These are phyloP conservation scores for Drosophila neonasuta DNA, from an alignment of 2,888 invertebrate species.

Conservation along the genomic window DNA sequence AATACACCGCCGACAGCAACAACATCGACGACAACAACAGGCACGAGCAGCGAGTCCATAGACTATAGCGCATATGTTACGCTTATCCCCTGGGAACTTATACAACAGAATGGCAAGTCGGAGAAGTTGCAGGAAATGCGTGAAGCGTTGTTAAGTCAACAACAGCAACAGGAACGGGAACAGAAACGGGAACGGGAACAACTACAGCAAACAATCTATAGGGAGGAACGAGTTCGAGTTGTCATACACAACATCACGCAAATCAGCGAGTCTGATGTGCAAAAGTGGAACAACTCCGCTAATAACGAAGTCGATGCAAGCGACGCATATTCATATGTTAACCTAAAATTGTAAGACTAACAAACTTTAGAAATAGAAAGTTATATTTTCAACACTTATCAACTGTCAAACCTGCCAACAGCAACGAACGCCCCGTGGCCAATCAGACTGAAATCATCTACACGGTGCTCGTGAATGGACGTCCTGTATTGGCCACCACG, in stretches of 20 bases:
- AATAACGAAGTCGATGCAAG: slow-evolving; percentile 50
- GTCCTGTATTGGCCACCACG: slow-evolving; percentile 90
- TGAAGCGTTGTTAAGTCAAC: slow-evolving; percentile 56
- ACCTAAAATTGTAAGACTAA: slow-evolving; percentile 78
- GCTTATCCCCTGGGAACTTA: slow-evolving; percentile 76
- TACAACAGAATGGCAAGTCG: slow-evolving; percentile 75
- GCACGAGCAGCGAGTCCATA: slow-evolving; percentile 52
- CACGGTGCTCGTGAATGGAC: slow-evolving; percentile 90
- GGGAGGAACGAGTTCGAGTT: slow-evolving; percentile 85
- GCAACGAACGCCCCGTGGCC: slow-evolving; percentile 79
- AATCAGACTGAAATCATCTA: slow-evolving; percentile 87
- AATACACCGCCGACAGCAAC: slow-evolving; percentile 32
- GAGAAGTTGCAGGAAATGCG: slow-evolving; percentile 69
- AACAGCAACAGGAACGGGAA: slow-evolving; percentile 18
- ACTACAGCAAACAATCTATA: slow-evolving; percentile 57
- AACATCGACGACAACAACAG: slow-evolving; percentile 32
- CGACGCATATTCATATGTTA: slow-evolving; percentile 73
- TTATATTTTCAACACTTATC: background rate
- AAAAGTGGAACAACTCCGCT: slow-evolving; percentile 65
- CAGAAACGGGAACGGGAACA: slow-evolving; percentile 21
- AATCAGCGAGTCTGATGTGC: slow-evolving; percentile 82
- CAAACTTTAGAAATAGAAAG: too few species aligned
- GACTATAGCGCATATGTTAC: slow-evolving; percentile 68
- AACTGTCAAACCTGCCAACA: slow-evolving; percentile 28
- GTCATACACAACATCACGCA: slow-evolving; percentile 87